Base-by-base conservation (phyloP, 2,888 invertebrate genomes). In the Agrochola macilenta region DNA sequence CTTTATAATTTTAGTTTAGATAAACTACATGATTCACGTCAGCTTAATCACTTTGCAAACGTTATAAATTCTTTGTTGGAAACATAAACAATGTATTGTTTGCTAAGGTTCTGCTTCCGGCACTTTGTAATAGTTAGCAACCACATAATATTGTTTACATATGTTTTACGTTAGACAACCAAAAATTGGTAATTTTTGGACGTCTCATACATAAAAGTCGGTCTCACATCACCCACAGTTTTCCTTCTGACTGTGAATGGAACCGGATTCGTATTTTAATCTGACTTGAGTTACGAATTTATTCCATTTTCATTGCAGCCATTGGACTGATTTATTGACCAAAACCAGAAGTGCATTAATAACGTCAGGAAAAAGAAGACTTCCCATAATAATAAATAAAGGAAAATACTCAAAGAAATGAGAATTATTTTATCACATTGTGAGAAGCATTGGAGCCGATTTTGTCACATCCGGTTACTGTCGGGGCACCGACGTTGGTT, bases 391-490 rank as follows among this genome's bases (percentile, higher is more conserved):
- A 83, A 73, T 77, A 79, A 71, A 78, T 60, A 26, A 54, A 30
- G 11, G 26, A 26, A 70, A 58, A 60, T 30, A 39, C 54, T 43
- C 39, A 30, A 75, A 73, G 9, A 66, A 85, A 74, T 69, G 39
- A 39, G 58, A 61, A 30, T 26, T 23, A 79, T 81, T 78, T 78
- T 69, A 65, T 65, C 58, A 74, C 23, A 17, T 65, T 72, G 20
- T 69, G 63, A 64, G 35, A 30, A 68, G 39, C 46, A 35, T 54
- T 76, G 80, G 46, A 65, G 65, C 14, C 35, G 65, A 76, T 81
- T 72, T 76, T 43, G 57, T 64, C 23, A 70, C 52, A 82, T 87
- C 87, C 82, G 72, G 78, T 73, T 35, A 72, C 68, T 83, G 81
- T 64, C 70, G 46, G 49, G 39, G 54, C 57, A 35, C 64, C 73